Evolutionary conservation across 2,888 invertebrate species (phyloP).

Genomic region (Erpobdella octoculata): DNA sequence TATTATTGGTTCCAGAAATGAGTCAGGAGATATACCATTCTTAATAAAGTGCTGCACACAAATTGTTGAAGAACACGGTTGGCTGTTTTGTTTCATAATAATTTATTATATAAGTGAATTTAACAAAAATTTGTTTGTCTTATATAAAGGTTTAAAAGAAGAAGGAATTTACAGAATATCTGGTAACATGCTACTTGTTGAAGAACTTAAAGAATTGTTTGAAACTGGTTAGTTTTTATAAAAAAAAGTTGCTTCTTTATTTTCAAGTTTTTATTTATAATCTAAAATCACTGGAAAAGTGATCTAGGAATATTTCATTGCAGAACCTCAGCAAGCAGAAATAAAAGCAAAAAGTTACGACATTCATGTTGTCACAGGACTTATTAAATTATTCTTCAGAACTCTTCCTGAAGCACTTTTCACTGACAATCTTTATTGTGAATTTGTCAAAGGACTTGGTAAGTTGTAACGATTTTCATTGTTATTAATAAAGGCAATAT

Average conservation of each 20-base stretch:
- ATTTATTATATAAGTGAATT: neutral
- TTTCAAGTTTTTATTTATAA: no score
- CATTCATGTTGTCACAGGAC: conserved; percentile 84
- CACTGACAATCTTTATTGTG: conserved; percentile 80
- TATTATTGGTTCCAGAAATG: neutral
- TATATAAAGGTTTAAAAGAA: conserved; percentile 62
- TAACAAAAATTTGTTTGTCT: neutral
- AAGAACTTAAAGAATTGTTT: conserved; percentile 78
- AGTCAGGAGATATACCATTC: neutral
- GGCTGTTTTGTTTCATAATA: neutral
- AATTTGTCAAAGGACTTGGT: conserved; percentile 68
- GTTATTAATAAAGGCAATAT: neutral
- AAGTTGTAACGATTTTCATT: conserved; percentile 41
- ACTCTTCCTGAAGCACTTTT: conserved; percentile 88
- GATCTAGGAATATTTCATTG: neutral
- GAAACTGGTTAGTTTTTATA: conserved; percentile 69
- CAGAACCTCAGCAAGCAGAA: conserved; percentile 83
- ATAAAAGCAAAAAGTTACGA: conserved; percentile 81
- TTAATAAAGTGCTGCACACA: neutral
- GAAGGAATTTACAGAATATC: conserved; percentile 88
- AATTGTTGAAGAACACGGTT: neutral
- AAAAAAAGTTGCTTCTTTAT: neutral
- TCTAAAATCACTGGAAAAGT: neutral
- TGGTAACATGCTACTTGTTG: conserved; percentile 81
- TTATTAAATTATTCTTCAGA: conserved; percentile 78